Base-by-base conservation (phyloP, 2,888 invertebrate species). In the Caenorhabditis macrosperma region DNA sequence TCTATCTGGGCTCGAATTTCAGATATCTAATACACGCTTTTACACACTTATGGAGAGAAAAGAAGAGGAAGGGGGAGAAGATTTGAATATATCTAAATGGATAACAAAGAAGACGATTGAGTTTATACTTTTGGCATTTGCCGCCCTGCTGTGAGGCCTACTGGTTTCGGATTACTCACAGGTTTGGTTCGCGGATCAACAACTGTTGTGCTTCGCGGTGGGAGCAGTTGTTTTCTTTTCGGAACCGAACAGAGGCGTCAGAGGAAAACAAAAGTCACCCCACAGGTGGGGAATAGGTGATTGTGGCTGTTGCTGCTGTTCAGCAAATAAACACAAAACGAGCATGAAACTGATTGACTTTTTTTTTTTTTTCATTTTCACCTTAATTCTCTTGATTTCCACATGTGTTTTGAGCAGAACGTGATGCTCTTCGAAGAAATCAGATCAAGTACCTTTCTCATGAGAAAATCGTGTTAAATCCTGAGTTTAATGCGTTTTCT, bases 21-120 rank as follows among this genome's bases (percentile, higher is more conserved):
- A 74, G 74, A 74, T 74, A 74, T 74, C 72, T 10, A 72, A 72
- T 72, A 72, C 63, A 72, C 72, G 74, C 64, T 64, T 74, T 74
- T 74, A 74, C 74, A 74, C 74, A 74, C 74, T 74, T 64, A 57
- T 74, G 28, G 57, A 38, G 12, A 57, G 22, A n/a, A 26, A 15
- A 15, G 9, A n/a, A 6, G 15, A 15, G 15, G 10, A 26, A 46
- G 2, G 10, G 4, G 20, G 52, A 30, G 22, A 22, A 26, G 54
- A 63, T 72, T 74, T 64, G 64, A 64, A 74, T 64, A 59, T 63
- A 28, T 57, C 30, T 59, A 15, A 33, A 50, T 35, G 52, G 57
- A 59, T 41, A 64, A 64, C 64, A 48, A 74, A 64, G 63, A 71
- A 54, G 71, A 72, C 57, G 38, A 24, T 9, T 6, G 33, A 66